Percentiles rank a stretch among this genome's conserved stretches.
phyloP scores from a whole-genome alignment of 2,888 invertebrate genomes.

The Watsonalla binaria region DNA sequence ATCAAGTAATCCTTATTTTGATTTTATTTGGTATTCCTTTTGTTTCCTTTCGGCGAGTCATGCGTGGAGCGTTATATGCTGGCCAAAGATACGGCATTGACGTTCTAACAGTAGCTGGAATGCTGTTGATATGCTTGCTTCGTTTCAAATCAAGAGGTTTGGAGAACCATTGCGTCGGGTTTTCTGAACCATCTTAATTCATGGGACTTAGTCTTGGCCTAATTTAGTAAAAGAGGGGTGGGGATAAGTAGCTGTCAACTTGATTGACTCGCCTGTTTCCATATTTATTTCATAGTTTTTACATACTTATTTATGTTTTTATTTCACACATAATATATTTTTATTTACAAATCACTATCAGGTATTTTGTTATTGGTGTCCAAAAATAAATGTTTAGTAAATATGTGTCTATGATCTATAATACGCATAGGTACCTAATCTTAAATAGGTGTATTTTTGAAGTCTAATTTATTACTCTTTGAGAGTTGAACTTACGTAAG shows the following conservation, averaged over 20 bases:
- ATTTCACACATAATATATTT: too few species aligned
- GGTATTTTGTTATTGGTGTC: neutral
- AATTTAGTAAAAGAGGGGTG: too few species aligned
- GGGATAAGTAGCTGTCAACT: too few species aligned
- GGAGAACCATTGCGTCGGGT: neutral
- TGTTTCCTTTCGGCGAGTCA: conserved; percentile 24
- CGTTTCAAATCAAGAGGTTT: neutral
- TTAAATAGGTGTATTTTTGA: neutral
- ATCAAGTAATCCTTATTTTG: conserved; percentile 57
- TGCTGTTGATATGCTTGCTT: too few species aligned
- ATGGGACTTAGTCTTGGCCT: too few species aligned
- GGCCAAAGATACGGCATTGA: too few species aligned
- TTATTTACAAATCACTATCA: too few species aligned
- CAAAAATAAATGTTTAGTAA: neutral
- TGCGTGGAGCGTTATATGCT: neutral
- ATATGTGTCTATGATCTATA: neutral
- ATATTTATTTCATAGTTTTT: too few species aligned
- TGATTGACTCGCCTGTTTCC: too few species aligned
- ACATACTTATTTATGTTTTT: too few species aligned
- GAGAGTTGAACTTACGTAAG: neutral
- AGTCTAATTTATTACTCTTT: neutral
- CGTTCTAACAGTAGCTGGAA: too few species aligned
- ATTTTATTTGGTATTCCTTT: conserved; percentile 26
- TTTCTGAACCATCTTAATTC: neutral
- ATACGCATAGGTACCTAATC: neutral